A percentile compares a stretch with the other conserved stretches of the same genome.
Evolutionary conservation across 2,113 vertebrate genomes (phyloP).

Genomic region (Typhlomys cinereus): DNA sequence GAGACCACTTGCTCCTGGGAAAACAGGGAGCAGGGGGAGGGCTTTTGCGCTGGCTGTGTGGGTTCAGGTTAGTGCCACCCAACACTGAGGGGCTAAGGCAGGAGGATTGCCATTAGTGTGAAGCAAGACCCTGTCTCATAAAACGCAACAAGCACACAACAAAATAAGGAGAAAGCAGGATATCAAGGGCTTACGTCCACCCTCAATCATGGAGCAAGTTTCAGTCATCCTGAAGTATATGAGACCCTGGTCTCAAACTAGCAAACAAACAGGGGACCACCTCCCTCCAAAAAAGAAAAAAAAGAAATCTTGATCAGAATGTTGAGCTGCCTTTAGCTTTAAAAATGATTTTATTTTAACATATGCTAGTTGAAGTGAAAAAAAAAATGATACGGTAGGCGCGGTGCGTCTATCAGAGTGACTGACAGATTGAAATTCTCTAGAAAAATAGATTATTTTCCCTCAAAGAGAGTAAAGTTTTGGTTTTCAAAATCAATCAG

Average conservation of each 20-base stretch:
- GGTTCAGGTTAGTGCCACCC: not conserved
- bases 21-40: too few relatives aligned
- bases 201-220: not conserved
- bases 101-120: not conserved
- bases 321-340: constrained; percentile 72
- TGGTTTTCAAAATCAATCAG: constrained; percentile 81
- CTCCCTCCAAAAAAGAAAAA: constrained; percentile 20
- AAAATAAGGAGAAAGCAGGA: not conserved
- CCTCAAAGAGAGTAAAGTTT: constrained; percentile 84
- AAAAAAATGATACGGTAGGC: constrained; percentile 85
- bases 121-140: not conserved
- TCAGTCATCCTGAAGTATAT: too few relatives aligned
- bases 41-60: not conserved
- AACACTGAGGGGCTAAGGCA: not conserved
- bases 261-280: not conserved
- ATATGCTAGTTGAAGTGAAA: constrained; percentile 84
- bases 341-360: constrained; percentile 84
- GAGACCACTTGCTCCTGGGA: too few relatives aligned
- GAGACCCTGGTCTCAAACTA: not conserved
- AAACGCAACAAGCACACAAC: not conserved
- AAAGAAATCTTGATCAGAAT: constrained; percentile 72
- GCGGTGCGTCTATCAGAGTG: constrained; percentile 82
- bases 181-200: not conserved
- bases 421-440: constrained; percentile 81
- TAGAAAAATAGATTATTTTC: constrained; percentile 82